Conservation (phyloP, 2,113 vertebrate genomes). For the Leucosticte australis region DNA sequence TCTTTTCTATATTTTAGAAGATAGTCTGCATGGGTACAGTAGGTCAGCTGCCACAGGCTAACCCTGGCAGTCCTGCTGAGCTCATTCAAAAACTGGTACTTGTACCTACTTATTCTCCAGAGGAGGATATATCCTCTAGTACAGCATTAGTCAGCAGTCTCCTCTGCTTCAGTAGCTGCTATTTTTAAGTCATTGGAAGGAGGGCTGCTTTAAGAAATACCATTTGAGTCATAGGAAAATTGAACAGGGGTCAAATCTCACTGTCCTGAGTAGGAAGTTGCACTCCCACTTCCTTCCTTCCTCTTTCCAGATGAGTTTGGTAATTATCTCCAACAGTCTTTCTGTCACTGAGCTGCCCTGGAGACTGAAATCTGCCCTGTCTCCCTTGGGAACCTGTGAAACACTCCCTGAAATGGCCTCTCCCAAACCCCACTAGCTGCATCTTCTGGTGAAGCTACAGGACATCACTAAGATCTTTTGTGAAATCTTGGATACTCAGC, state of each 20-base stretch:
- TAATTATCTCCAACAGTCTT: background rate
- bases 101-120: background rate
- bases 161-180: background rate
- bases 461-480: background rate
- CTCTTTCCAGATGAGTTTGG: background rate
- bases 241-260: slow-evolving; percentile 6
- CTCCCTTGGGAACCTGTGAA: background rate
- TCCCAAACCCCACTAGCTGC: background rate
- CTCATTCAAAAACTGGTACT: background rate
- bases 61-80: background rate
- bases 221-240: slow-evolving; percentile 30
- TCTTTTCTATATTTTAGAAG: background rate
- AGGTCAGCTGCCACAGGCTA: background rate
- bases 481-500: background rate
- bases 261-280: slow-evolving; percentile 34
- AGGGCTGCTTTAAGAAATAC: slow-evolving; percentile 41
- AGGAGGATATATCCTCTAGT: background rate
- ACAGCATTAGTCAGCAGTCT: slow-evolving; percentile 30
- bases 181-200: background rate
- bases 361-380: background rate
- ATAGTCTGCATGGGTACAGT: background rate
- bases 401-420: background rate
- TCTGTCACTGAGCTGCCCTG: background rate
- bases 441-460: background rate
- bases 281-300: slow-evolving; percentile 51